A percentile compares a stretch with the other conserved stretches of the same genome.
Conservation (phyloP, 2,797 vertebrate genomes). For the Gymnopithys bicolor region DNA sequence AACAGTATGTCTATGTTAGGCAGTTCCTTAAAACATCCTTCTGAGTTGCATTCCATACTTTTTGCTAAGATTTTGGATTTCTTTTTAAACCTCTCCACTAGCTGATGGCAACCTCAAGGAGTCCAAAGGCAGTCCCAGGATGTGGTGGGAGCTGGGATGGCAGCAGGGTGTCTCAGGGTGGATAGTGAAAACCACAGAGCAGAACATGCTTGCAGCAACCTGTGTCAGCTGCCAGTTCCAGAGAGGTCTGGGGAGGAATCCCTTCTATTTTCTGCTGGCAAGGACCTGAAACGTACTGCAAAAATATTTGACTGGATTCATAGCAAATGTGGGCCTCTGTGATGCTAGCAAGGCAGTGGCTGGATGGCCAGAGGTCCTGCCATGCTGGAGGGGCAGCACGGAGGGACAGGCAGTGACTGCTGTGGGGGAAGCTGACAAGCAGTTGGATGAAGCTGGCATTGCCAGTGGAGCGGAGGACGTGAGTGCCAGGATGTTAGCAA, state of each 20-base stretch:
- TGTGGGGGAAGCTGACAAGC: background rate
- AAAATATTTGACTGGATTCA: background rate
- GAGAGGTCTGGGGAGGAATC: background rate
- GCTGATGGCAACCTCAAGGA: background rate
- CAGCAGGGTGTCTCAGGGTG: background rate
- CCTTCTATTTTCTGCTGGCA: background rate
- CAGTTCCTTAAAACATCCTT: background rate
- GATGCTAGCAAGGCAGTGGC: background rate
- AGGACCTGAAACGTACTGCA: background rate
- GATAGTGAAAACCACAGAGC: background rate
- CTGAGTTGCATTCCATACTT: background rate
- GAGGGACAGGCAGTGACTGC: background rate
- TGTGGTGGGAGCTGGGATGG: background rate
- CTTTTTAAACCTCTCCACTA: background rate
- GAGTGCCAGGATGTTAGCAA: accelerated
- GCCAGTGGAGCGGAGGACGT: background rate
- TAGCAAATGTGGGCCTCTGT: accelerated
- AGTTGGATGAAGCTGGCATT: background rate
- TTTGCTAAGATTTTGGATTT: background rate
- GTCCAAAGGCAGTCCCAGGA: background rate
- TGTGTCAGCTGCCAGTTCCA: background rate
- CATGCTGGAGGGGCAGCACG: accelerated
- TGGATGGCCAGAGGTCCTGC: background rate
- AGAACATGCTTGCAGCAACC: background rate
- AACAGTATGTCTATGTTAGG: background rate